phyloP scores from a whole-genome alignment of 2,797 vertebrate genomes.

The Chelon auratus region DNA sequence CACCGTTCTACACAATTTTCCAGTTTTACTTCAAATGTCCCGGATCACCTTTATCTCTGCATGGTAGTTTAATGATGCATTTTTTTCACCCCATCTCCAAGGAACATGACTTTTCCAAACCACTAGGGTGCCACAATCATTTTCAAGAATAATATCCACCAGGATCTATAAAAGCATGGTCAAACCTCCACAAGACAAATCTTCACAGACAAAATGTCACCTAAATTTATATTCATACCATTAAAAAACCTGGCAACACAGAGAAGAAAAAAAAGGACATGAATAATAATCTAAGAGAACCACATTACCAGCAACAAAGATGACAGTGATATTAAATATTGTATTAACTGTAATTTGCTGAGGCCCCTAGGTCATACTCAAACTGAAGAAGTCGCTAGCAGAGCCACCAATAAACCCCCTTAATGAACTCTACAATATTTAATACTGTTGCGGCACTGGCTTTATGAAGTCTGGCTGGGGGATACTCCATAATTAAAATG shows the following conservation, averaged over 20 bases:
- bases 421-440: slow-evolving; percentile 76
- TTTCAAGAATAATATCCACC: slow-evolving; percentile 26
- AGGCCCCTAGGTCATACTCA: slow-evolving; percentile 63
- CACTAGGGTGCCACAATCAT: slow-evolving; percentile 23
- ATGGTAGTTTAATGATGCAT: slow-evolving; percentile 9
- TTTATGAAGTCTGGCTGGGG: slow-evolving; percentile 73
- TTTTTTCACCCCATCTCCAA: slow-evolving; percentile 16
- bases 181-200: slow-evolving; percentile 34
- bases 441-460: slow-evolving; percentile 55
- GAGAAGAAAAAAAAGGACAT: slow-evolving; percentile 31
- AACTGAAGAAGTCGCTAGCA: slow-evolving; percentile 55
- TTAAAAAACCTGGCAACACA: slow-evolving; percentile 38
- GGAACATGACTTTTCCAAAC: slow-evolving; percentile 13
- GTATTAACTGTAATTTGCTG: slow-evolving; percentile 64
- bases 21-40: slow-evolving; percentile 22
- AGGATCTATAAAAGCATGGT: slow-evolving; percentile 26
- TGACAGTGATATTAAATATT: slow-evolving; percentile 70
- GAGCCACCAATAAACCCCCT: slow-evolving; percentile 66
- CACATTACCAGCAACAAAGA: slow-evolving; percentile 64
- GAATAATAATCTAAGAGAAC: slow-evolving; percentile 60
- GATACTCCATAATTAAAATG: slow-evolving; percentile 70
- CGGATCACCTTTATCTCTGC: slow-evolving; percentile 12
- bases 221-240: slow-evolving; percentile 37
- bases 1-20: slow-evolving; percentile 5
- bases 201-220: slow-evolving; percentile 23